phyloP scores from a whole-genome alignment of 2,888 invertebrate species.

The Heliconius cydno region DNA sequence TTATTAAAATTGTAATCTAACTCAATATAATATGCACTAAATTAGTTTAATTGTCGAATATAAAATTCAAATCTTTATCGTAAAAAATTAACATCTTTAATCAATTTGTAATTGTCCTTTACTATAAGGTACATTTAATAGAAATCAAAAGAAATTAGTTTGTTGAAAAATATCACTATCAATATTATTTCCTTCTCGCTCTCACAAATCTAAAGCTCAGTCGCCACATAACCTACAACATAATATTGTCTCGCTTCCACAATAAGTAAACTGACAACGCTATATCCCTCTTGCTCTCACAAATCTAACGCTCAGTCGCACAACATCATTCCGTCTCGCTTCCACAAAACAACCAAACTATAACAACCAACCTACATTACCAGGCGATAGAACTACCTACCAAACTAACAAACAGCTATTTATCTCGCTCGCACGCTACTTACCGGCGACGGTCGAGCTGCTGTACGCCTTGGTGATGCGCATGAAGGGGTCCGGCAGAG shows the following conservation, averaged over 20 bases:
- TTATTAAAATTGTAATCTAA: too few species aligned
- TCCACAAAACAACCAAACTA: background rate
- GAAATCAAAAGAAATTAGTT: background rate
- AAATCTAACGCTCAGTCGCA: background rate
- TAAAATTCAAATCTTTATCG: too few species aligned
- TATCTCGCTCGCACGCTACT: slow-evolving; percentile 58
- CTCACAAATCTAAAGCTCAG: background rate
- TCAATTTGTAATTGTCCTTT: background rate
- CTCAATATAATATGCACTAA: background rate
- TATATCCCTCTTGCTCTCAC: background rate
- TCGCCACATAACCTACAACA: too few species aligned
- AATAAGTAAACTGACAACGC: too few species aligned
- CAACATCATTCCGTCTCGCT: slow-evolving; percentile 3
- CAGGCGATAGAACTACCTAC: too few species aligned
- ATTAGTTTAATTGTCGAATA: background rate
- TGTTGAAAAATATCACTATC: background rate
- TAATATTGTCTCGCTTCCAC: too few species aligned
- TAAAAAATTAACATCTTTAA: background rate
- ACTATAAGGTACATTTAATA: background rate
- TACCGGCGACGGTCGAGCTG: slow-evolving; percentile 81
- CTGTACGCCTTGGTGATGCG: slow-evolving; percentile 87
- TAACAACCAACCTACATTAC: background rate
- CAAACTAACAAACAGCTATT: background rate
- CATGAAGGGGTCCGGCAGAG: slow-evolving; percentile 87
- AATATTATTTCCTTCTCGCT: background rate